Conservation (phyloP, 2,888 invertebrate species). For the Drosophila algonquin region DNA sequence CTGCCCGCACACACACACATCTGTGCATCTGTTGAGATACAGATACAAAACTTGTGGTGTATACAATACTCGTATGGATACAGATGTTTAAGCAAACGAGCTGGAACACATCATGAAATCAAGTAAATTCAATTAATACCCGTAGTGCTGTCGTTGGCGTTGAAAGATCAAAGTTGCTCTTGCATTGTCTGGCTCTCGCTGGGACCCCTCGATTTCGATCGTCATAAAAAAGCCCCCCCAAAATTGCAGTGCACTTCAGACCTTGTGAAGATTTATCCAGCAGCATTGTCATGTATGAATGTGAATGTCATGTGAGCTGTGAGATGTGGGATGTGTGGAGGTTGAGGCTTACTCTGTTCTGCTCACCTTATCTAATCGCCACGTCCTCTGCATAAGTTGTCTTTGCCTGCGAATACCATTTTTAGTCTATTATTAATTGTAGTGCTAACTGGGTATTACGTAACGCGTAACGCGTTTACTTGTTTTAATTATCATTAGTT, state of each 20-base stretch:
- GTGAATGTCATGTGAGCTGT: constrained; percentile 18
- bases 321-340: not conserved
- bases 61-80: not conserved
- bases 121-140: constrained; percentile 67
- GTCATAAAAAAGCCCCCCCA: constrained; percentile 1
- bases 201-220: not conserved
- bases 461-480: constrained; percentile 58
- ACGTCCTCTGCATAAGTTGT: not conserved
- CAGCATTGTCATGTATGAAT: constrained; percentile 35
- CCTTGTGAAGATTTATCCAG: constrained; percentile 25
- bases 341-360: not conserved
- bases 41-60: not conserved
- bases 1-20: not conserved
- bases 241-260: constrained; percentile 17
- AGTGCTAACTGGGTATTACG: constrained; percentile 52
- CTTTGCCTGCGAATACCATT: constrained; percentile 14
- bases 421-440: constrained; percentile 28
- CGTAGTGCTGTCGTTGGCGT: constrained; percentile 23
- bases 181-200: constrained; percentile 30
- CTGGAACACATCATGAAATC: constrained; percentile 59
- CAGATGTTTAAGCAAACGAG: constrained; percentile 1
- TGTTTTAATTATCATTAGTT: constrained; percentile 55
- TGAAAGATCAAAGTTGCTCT: constrained; percentile 29
- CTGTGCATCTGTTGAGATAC: not conserved
- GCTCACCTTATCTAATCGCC: constrained; percentile 42